Base-by-base conservation (phyloP, 2,888 invertebrate genomes). In the Sipha maydis region DNA sequence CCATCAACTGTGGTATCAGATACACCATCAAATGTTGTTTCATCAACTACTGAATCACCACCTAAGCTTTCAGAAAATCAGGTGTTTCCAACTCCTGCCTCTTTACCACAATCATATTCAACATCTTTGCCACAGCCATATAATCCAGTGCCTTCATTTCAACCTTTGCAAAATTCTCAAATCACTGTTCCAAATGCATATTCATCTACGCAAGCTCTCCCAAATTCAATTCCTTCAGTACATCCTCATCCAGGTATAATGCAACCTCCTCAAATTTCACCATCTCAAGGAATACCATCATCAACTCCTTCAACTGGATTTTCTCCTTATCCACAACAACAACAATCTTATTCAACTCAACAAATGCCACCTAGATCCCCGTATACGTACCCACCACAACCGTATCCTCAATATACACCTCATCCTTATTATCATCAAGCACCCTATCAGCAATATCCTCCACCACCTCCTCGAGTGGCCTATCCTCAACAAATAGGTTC, bases 371-470 rank as follows among this genome's bases (percentile, higher is more conserved):
- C 93, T 17, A 91, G 93, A 89, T 93, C 93, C 3, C 93, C 93
- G 0, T 93, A 93, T 89, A 92, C 92, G 0, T 93, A 93, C 89
- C 92, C 93, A 14, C 93, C 93, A 82, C 93, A 93, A 89, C 93
- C 93, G 0, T 93, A 93, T 90, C 92, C 93, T 21, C 93, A 93
- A 89, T 93, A 93, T 91, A 93, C 93, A 25, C 93, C 93, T 0
- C 93, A 93, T 90, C 89, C 90, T 31, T 90, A 90, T 78, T 90
- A 90, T 83, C 90, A 90, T 90, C 93, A 93, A 90, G 92, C 92
- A 90, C 92, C 92, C 3, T 93, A 93, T 91, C 92, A 93, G 1
- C 92, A 93, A 89, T 93, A 93, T 90, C 91, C 92, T 73, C 92
- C 93, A 4, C 93, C 93, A 90, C 92, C 93, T 34, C 89, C 90